Evolutionary conservation across 2,113 vertebrate genomes (phyloP), one percentile per base, ranked within the genome.

Genomic region (human): DNA sequence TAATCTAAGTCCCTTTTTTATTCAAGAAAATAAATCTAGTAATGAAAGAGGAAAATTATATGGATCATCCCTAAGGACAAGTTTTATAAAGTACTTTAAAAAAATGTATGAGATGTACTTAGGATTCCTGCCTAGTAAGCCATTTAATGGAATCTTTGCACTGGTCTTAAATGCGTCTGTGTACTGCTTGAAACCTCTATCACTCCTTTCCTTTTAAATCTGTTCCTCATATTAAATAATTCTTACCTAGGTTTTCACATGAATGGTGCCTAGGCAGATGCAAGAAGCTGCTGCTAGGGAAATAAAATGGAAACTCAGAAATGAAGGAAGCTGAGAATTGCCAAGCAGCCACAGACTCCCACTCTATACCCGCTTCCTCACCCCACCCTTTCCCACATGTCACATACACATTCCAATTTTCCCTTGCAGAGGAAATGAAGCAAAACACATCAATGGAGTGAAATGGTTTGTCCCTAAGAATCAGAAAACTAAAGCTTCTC

Each of bases 401-500:
- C 40, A 79, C 30, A 64, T 30, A 2, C 35, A 20, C 73, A 25
- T 38, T 35, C 12, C 45, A 50, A 45, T 52, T 88, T 97, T 84
- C 57, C 72, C 52, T 90, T 93, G 86, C 76, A n/a, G 66, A 79
- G 43, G 80, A 95, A 73, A 70, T 40, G 30, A 96, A 90, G 66
- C 88, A 84, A 94, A 75, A 81, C 17, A 30, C 23, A 94, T 73
- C 32, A 45, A 17, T 13, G 8, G 61, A 64, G 17, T 70, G 38
- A 93, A 95, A 83, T 17, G 32, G 40, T 61, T 84, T 95, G 23
- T 78, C 30, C 32, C 27, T 80, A 76, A 73, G 73, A 92, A 68
- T 72, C 3, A 0, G 68, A 88, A 87, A 93, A 92, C 75, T 14
- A 84, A 16, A 92, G n/a, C 16, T 72, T 4, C 43, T 87, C 20